Conservation (phyloP, 2,888 invertebrate genomes). For the Horisme vitalbata region DNA sequence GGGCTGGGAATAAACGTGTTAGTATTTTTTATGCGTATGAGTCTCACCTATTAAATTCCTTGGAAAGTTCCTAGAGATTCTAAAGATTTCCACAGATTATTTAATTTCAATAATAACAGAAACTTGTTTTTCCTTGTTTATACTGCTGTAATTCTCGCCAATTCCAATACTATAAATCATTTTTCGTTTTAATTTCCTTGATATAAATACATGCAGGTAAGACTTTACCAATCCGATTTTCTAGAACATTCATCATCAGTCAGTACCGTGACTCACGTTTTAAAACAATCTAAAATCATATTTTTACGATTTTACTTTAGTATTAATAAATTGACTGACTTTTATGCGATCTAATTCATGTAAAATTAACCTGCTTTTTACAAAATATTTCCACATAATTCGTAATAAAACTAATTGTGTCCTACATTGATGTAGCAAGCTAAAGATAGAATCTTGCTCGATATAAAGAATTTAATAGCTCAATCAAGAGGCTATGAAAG, state of each 20-base stretch:
- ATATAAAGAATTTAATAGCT: conserved; percentile 20
- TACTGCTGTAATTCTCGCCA: too few species aligned
- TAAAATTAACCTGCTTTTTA: neutral
- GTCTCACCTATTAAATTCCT: conserved; percentile 29
- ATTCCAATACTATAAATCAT: too few species aligned
- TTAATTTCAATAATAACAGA: too few species aligned
- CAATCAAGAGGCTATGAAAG: conserved; percentile 24
- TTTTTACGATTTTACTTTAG: neutral
- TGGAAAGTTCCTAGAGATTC: conserved; percentile 7
- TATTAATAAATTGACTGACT: too few species aligned
- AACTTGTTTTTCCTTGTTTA: too few species aligned
- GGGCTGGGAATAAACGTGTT: conserved; percentile 53
- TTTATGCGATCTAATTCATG: too few species aligned
- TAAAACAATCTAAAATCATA: too few species aligned
- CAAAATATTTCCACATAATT: conserved; percentile 8
- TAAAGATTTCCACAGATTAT: conserved; percentile 11
- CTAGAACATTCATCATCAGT: too few species aligned
- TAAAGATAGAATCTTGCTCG: conserved; percentile 15
- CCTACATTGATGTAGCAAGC: conserved; percentile 11
- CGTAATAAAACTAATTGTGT: conserved; percentile 22
- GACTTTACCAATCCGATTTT: too few species aligned
- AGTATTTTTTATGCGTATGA: conserved; percentile 32
- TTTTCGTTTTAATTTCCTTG: too few species aligned
- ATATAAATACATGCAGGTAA: too few species aligned
- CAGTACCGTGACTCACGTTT: too few species aligned